Evolutionary conservation across 2,113 vertebrate species (phyloP).

Genomic region (Isurus oxyrinchus): DNA sequence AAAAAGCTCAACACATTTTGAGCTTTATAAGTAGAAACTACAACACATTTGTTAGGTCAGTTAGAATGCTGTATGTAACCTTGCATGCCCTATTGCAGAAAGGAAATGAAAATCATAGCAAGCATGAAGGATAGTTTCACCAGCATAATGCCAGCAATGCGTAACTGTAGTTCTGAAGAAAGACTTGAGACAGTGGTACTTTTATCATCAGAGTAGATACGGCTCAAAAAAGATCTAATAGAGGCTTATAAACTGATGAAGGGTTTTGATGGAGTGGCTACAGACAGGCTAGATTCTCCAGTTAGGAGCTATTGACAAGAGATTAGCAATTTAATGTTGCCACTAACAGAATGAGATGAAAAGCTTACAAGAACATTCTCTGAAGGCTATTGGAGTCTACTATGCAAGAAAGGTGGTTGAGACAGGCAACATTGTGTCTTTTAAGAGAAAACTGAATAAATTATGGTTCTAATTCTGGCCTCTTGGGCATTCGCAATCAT

Average conservation of each 20-base stretch:
- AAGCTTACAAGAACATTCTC: not conserved
- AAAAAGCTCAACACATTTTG: not conserved
- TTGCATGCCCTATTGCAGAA: not conserved
- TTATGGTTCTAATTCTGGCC: too few species aligned
- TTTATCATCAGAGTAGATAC: not conserved
- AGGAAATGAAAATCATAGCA: not conserved
- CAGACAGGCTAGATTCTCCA: too few species aligned
- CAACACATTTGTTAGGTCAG: not conserved
- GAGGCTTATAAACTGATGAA: not conserved
- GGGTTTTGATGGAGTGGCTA: not conserved
- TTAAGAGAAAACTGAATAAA: not conserved
- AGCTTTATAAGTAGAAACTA: not conserved
- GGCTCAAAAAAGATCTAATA: not conserved
- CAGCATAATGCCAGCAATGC: not conserved
- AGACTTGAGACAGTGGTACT: not conserved
- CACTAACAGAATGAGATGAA: not conserved
- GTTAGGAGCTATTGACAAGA: not conserved
- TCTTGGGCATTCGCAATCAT: not conserved
- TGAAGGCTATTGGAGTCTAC: not conserved
- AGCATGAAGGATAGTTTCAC: not conserved
- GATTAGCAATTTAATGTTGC: not conserved
- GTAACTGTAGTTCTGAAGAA: not conserved
- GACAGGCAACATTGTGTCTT: not conserved
- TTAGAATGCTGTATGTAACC: not conserved
- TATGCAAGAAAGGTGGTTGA: not conserved